phyloP scores from a whole-genome alignment of 2,113 vertebrate genomes.

The Pachyramphus minor region DNA sequence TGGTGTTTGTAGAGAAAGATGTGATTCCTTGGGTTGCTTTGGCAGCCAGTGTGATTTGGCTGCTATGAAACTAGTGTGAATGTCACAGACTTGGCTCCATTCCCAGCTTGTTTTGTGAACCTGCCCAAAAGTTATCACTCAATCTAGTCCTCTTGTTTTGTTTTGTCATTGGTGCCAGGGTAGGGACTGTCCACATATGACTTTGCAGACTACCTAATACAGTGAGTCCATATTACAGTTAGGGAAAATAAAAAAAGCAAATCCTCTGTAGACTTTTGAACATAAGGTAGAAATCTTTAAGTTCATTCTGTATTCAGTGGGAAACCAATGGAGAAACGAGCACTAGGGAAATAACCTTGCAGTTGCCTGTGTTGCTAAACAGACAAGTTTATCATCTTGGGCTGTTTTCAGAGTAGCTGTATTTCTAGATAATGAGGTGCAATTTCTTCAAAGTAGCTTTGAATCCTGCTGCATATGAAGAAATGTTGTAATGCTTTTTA shows the following conservation, averaged over 20 bases:
- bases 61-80: neutral
- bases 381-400: conserved; percentile 1
- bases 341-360: neutral
- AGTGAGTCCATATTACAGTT: neutral
- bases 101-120: conserved; percentile 3
- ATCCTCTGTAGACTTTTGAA: neutral
- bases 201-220: neutral
- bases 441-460: conserved; percentile 43
- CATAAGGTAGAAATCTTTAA: conserved; percentile 1
- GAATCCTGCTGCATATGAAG: conserved; percentile 22
- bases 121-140: conserved; percentile 34
- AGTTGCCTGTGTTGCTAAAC: neutral
- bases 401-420: conserved; percentile 1
- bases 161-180: neutral
- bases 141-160: neutral
- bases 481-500: conserved; percentile 11
- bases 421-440: conserved; percentile 47
- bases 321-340: neutral
- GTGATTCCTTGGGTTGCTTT: neutral
- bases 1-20: neutral
- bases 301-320: conserved; percentile 24
- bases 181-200: neutral
- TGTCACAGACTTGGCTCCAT: conserved; percentile 13
- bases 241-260: neutral
- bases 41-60: neutral